phyloP scores from a whole-genome alignment of 2,888 invertebrate species.

The Slavum lentiscoides region DNA sequence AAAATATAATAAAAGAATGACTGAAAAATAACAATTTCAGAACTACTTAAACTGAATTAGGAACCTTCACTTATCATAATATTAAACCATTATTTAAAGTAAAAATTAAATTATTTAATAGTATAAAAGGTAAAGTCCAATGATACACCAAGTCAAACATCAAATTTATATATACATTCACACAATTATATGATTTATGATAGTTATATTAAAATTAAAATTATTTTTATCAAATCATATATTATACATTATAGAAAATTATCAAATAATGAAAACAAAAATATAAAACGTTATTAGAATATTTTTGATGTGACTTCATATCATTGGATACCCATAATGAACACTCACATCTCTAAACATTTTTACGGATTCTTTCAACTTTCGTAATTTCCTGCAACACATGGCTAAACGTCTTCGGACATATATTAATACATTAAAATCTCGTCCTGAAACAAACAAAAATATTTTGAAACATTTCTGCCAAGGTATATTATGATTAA shows the following conservation, averaged over 20 bases:
- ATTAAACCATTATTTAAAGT: background rate
- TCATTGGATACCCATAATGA: background rate
- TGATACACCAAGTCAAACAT: background rate
- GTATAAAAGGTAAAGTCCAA: background rate
- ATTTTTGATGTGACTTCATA: background rate
- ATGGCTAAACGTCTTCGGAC: slow-evolving; percentile 92
- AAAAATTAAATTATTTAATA: background rate
- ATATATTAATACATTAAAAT: slow-evolving; percentile 92
- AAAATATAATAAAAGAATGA: background rate
- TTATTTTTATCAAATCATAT: too few species aligned
- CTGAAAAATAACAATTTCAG: background rate
- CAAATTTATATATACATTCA: background rate
- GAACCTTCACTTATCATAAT: slow-evolving; percentile 14
- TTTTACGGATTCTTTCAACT: slow-evolving; percentile 92
- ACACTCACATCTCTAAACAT: slow-evolving; percentile 83
- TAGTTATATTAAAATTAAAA: background rate
- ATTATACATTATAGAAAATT: too few species aligned
- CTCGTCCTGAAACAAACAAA: slow-evolving; percentile 67
- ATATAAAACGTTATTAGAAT: too few species aligned
- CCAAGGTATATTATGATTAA: background rate
- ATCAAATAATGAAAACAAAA: too few species aligned
- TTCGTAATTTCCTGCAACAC: slow-evolving; percentile 93
- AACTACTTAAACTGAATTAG: background rate
- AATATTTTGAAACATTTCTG: background rate
- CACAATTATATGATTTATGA: too few species aligned